Percentiles rank a stretch among this genome's conserved stretches.
Evolutionary conservation across 2,113 vertebrate genomes (phyloP).

Genomic region (Chlorodrepanis virens): DNA sequence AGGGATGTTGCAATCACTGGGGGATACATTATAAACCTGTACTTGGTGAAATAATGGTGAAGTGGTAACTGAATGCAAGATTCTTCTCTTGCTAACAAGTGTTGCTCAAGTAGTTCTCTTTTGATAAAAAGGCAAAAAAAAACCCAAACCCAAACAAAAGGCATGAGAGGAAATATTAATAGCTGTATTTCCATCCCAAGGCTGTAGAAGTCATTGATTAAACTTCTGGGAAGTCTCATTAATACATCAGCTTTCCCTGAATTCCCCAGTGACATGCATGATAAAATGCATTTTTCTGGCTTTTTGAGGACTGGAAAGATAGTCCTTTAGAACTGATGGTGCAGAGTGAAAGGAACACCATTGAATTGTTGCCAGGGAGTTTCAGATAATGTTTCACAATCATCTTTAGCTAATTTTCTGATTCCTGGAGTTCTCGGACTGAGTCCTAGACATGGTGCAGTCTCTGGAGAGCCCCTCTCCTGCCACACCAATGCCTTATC

Average conservation of each 20-base stretch:
- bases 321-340: not conserved
- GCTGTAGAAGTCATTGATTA: constrained; percentile 32
- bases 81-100: not conserved
- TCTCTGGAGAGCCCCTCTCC: not conserved
- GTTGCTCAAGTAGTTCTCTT: not conserved
- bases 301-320: not conserved
- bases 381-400: not conserved
- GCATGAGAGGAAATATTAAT: constrained; percentile 9
- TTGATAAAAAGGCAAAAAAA: not conserved
- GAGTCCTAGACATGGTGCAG: not conserved
- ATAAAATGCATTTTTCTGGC: not conserved
- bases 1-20: not conserved
- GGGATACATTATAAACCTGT: not conserved
- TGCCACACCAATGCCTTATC: not conserved
- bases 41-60: not conserved
- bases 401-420: not conserved
- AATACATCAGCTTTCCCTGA: constrained; percentile 33
- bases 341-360: not conserved
- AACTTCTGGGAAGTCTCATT: constrained; percentile 56
- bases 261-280: not conserved
- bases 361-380: not conserved
- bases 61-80: not conserved
- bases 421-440: constrained; percentile 14
- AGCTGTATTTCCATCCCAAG: not conserved
- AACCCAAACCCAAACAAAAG: not conserved